Base-by-base conservation (phyloP, 2,797 vertebrate genomes). In the Cygnus olor region DNA sequence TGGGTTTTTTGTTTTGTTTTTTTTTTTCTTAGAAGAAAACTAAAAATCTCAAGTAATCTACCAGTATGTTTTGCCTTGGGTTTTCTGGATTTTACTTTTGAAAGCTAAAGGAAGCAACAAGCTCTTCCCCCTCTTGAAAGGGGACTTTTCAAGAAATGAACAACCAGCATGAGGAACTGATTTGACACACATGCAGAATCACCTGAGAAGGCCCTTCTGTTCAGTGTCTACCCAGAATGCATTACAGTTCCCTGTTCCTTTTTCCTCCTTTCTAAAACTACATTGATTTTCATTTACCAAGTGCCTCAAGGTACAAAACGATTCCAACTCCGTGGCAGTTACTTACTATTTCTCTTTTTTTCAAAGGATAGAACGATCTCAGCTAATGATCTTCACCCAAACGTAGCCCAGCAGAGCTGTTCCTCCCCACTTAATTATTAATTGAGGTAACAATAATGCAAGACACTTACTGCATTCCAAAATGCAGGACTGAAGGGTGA, bases 391-490 rank as follows among this genome's bases (percentile, higher is more conserved):
- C 44, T 88, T 86, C 57, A 82, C 34, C 8, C 57, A 90, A 88
- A 89, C 2, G 5, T 14, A 65, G 27, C 15, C 58, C 45, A 32
- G 14, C 27, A 32, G 2, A 65, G 32, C 3, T 72, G 18, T 4
- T 79, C 20, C 25, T 79, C 40, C 36, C 34, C 3, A 3, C 28
- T 84, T 70, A 2, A 0, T 45, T 89, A 65, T 63, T 76, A 53
- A 69, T 38, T 38, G 76, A 84, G 80, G 36, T 42, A 93, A 28
- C 10, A 85, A 36, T 28, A 60, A 92, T 1, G 2, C 36, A 93
- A 95, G 66, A 97, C 97, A 98, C 98, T 99, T 98, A 99, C 99
- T 99, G 99, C 91, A 98, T 97, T 97, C 99, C 99, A 97, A 99
- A 99, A 98, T 99, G 99, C 97, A 99, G 95, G 88, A 97, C 97